These are phyloP conservation scores for Troides helena DNA, from an alignment of 2,888 invertebrate genomes.

Conservation along the genomic window DNA sequence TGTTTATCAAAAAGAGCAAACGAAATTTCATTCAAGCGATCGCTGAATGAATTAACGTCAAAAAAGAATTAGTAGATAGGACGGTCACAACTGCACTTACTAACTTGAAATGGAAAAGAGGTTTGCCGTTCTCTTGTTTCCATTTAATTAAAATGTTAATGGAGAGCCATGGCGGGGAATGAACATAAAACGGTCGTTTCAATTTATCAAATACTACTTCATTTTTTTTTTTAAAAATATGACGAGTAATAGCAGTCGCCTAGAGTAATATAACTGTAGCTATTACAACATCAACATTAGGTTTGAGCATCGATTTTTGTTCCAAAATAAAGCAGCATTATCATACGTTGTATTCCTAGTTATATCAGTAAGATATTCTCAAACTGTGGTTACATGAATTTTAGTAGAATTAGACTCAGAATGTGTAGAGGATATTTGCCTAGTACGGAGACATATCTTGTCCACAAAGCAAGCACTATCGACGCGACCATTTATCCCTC, in stretches of 20 bases:
- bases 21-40: slow-evolving; percentile 7
- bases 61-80: slow-evolving; percentile 23
- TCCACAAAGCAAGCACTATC: not conserved
- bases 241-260: not conserved
- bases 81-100: slow-evolving; percentile 28
- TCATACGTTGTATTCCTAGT: not conserved
- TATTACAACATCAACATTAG: too few species aligned
- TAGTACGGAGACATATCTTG: not conserved
- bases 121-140: slow-evolving; percentile 70
- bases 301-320: too few species aligned
- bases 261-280: too few species aligned
- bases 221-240: slow-evolving; percentile 1
- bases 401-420: not conserved
- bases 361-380: not conserved
- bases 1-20: not conserved
- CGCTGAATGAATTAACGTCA: slow-evolving; percentile 18
- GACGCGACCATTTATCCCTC: not conserved
- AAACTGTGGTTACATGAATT: not conserved
- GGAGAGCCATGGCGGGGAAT: slow-evolving; percentile 56
- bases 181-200: slow-evolving; percentile 39
- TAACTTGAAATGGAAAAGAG: slow-evolving; percentile 36
- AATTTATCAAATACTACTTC: slow-evolving; percentile 20
- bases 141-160: slow-evolving; percentile 75
- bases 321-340: too few species aligned
- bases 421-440: not conserved